Evolutionary conservation across 1,140 invertebrate genomes (phyloP), one percentile per base, ranked within the genome.

Genomic region (Hyles vespertilio): DNA sequence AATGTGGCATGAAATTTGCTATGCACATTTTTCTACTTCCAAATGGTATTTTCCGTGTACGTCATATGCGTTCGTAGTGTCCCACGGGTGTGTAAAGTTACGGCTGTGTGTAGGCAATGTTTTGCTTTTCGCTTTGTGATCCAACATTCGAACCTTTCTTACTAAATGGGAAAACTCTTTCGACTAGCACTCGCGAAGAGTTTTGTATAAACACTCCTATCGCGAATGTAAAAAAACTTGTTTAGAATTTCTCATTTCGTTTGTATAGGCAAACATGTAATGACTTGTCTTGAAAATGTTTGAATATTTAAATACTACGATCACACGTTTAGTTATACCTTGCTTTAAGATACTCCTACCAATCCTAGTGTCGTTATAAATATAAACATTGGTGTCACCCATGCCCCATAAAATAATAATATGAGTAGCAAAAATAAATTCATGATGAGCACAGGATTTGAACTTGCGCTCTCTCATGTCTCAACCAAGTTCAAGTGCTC

Each of bases 151-250:
- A 65, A 61, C 65, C 72, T 74, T 75, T 79, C 65, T 74, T 67
- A 65, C 62, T 67, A 75, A 81, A 79, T 79, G 77, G 77, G 71
- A 76, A 78, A 81, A 72, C 72, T 72, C 22, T 22, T 22, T 22
- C 58, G 57, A 64, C 61, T 67, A 64, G 63, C 67, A 67, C 67
- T 77, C 69, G 70, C 67, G 69, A 58, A 74, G 69, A 74, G 57
- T 70, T 64, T 72, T 69, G 56, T 59, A 67, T 67, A 63, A 72
- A 70, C 67, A 71, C 64, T 69, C 40, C 8, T 32, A 32, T 48
- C 46, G 54, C 49, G 53, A 8, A n/a, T 53, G 59, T 54, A 67
- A 63, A 61, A 59, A 59, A 66, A 62, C 52, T 59, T 61, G 59
- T 61, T 56, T 65, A 61, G 47, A 47, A 54, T 50, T 64, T 64